phyloP scores from a whole-genome alignment of 1,140 invertebrate species.

The Bombus turneri region DNA sequence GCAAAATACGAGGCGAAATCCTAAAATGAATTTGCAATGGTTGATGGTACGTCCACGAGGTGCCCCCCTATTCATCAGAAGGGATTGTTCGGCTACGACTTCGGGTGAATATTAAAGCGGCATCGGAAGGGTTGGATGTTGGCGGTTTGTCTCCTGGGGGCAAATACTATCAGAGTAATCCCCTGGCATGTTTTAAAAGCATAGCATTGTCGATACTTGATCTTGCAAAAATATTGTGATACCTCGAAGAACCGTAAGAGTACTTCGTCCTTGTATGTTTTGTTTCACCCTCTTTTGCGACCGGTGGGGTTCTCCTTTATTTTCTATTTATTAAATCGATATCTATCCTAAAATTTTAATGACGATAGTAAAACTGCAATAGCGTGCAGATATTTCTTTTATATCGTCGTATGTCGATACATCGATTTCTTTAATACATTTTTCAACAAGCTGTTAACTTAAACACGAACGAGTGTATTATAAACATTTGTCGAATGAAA shows the following conservation, averaged over 20 bases:
- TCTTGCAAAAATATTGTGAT: constrained; percentile 70
- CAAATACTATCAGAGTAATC: constrained; percentile 43
- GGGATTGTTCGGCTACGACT: constrained; percentile 66
- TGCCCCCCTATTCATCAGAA: constrained; percentile 71
- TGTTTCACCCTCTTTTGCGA: constrained; percentile 38
- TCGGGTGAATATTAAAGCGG: constrained; percentile 76
- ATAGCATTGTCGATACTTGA: constrained; percentile 45
- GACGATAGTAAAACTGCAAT: not conserved
- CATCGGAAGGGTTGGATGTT: constrained; percentile 71
- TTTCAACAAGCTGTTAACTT: no score
- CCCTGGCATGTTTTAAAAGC: constrained; percentile 48
- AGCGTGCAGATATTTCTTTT: no score
- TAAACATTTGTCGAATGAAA: no score
- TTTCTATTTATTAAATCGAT: constrained; percentile 7
- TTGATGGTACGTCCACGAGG: constrained; percentile 7
- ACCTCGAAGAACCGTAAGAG: constrained; percentile 57
- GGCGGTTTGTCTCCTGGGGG: constrained; percentile 58
- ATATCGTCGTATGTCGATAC: no score
- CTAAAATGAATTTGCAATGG: not conserved
- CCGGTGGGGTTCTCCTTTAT: not conserved
- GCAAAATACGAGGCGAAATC: not conserved
- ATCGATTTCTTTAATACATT: no score
- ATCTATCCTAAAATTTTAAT: not conserved
- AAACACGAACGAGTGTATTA: no score
- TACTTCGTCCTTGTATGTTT: constrained; percentile 25